These are phyloP conservation scores for Pantherophis alleghaniensis DNA, from an alignment of 2,797 vertebrate genomes.

Conservation along the genomic window DNA sequence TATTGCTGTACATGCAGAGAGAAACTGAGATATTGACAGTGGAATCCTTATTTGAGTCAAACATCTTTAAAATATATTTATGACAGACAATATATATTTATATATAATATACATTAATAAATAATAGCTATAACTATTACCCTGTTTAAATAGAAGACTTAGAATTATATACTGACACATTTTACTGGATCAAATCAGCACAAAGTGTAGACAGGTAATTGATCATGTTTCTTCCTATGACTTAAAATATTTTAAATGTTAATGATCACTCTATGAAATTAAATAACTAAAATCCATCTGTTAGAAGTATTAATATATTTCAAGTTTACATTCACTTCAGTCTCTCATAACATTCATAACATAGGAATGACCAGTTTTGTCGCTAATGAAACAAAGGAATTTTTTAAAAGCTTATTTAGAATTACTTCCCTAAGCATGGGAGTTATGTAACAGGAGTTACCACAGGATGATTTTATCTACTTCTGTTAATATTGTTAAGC, in stretches of 20 bases:
- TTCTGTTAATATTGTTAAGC: neutral
- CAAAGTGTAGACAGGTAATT: conserved; percentile 58
- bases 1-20: conserved; percentile 65
- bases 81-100: conserved; percentile 69
- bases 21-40: conserved; percentile 71
- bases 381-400: conserved; percentile 49
- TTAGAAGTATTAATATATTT: conserved; percentile 54
- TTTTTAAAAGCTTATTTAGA: conserved; percentile 5
- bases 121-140: conserved; percentile 66
- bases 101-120: conserved; percentile 70
- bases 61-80: conserved; percentile 64
- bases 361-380: conserved; percentile 33
- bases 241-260: conserved; percentile 53
- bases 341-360: conserved; percentile 41
- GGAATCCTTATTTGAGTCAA: conserved; percentile 71
- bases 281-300: conserved; percentile 59
- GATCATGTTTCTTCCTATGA: conserved; percentile 34
- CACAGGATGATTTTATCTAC: neutral
- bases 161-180: conserved; percentile 61
- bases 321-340: conserved; percentile 69
- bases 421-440: neutral
- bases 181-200: conserved; percentile 54
- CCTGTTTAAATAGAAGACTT: conserved; percentile 65
- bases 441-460: neutral
- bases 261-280: conserved; percentile 65